Evolutionary conservation across 2,888 invertebrate genomes (phyloP).

Genomic region (Hermodice carunculata): DNA sequence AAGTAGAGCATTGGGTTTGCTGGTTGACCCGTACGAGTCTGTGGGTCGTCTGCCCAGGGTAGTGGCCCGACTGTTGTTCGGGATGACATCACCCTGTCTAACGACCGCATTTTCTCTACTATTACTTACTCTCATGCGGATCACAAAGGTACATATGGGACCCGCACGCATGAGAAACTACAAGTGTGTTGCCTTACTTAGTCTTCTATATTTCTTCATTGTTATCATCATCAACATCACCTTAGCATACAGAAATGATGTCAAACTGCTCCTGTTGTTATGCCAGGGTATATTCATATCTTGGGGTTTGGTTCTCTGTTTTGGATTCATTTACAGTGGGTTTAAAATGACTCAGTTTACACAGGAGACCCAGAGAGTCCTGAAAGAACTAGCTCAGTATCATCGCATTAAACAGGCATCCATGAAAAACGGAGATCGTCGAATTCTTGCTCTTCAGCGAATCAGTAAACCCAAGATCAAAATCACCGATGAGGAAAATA

Average conservation of each 20-base stretch:
- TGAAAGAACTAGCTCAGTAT: constrained; percentile 42
- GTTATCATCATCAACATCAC: constrained; percentile 72
- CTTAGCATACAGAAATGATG: constrained; percentile 63
- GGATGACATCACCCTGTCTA: constrained; percentile 74
- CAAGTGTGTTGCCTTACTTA: constrained; percentile 72
- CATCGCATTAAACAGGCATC: constrained; percentile 39
- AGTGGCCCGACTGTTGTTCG: constrained; percentile 73
- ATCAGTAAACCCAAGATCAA: constrained; percentile 71
- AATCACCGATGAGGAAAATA: constrained; percentile 70
- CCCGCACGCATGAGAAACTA: constrained; percentile 72
- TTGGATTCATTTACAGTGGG: constrained; percentile 74
- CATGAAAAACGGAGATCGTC: constrained; percentile 15
- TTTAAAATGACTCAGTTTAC: constrained; percentile 70
- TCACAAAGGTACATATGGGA: constrained; percentile 74
- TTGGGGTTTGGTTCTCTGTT: constrained; percentile 74
- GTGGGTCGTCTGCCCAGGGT: constrained; percentile 72
- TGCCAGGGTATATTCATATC: constrained; percentile 73
- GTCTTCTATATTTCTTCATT: constrained; percentile 73
- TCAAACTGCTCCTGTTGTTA: constrained; percentile 59
- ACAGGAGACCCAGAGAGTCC: constrained; percentile 39
- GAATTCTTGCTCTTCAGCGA: constrained; percentile 60
- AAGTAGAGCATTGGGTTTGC: constrained; percentile 72
- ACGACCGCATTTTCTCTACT: constrained; percentile 75
- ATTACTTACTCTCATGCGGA: constrained; percentile 74
- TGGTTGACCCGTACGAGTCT: constrained; percentile 75